A percentile compares a stretch with the other conserved stretches of the same genome.
Conservation (phyloP, 2,888 invertebrate genomes). For the Linnaemya vulpina region DNA sequence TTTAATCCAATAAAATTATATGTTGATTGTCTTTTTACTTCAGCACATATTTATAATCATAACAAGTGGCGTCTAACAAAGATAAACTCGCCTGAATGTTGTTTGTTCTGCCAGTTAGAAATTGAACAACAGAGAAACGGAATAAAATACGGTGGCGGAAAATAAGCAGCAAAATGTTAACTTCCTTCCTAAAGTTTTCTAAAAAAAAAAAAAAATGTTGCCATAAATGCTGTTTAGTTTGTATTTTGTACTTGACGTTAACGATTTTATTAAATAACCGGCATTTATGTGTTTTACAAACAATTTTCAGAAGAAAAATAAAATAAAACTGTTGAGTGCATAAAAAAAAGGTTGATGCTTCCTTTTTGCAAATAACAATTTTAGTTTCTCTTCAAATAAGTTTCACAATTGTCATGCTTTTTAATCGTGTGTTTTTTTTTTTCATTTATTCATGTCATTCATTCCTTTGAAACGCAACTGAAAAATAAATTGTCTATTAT, state of each 20-base stretch:
- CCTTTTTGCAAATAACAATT: constrained; percentile 44
- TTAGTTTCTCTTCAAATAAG: constrained; percentile 51
- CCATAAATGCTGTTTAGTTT: background rate
- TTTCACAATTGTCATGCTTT: constrained; percentile 24
- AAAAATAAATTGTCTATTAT: constrained; percentile 39
- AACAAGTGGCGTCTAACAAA: constrained; percentile 24
- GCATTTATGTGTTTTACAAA: constrained; percentile 49
- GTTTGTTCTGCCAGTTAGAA: background rate
- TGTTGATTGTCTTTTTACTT: constrained; percentile 14
- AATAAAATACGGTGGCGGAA: constrained; percentile 14
- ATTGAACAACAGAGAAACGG: constrained; percentile 5
- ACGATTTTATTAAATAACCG: constrained; percentile 48
- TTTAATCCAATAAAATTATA: constrained; percentile 7
- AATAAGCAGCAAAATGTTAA: constrained; percentile 34
- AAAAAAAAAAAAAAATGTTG: constrained; percentile 4
- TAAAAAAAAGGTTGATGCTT: constrained; percentile 54
- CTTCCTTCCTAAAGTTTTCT: constrained; percentile 39
- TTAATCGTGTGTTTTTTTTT: constrained; percentile 30
- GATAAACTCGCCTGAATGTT: background rate
- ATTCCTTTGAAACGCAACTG: constrained; percentile 13
- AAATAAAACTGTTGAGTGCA: constrained; percentile 48
- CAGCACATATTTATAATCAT: background rate
- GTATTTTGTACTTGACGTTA: constrained; percentile 3
- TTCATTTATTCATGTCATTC: constrained; percentile 31
- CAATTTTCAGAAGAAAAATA: constrained; percentile 54